These are phyloP conservation scores for Archips xylosteana DNA, from an alignment of 2,888 invertebrate genomes.

Conservation along the genomic window DNA sequence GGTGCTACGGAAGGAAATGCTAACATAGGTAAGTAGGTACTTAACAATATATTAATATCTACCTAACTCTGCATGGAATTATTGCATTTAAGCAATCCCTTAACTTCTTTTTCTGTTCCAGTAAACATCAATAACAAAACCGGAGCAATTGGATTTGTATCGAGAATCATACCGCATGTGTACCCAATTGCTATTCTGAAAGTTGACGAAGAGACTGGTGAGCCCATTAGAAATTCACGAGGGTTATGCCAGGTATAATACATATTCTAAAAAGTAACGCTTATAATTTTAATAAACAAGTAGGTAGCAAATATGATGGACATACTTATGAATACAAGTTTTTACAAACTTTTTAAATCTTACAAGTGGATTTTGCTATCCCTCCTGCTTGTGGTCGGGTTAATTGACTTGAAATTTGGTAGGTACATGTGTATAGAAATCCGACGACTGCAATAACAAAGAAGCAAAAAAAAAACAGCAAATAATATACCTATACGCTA, in stretches of 20 bases:
- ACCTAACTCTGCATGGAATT: not conserved
- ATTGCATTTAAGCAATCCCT: not conserved
- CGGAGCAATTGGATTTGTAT: slow-evolving; percentile 98
- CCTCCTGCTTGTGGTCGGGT: too few species aligned
- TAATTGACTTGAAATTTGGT: too few species aligned
- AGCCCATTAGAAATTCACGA: slow-evolving; percentile 94
- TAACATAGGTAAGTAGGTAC: slow-evolving; percentile 90
- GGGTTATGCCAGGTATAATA: slow-evolving; percentile 91
- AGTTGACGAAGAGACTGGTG: slow-evolving; percentile 95
- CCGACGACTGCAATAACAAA: too few species aligned
- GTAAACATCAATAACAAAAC: slow-evolving; percentile 97
- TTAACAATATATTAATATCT: slow-evolving; percentile 59
- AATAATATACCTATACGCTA: too few species aligned
- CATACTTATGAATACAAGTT: not conserved
- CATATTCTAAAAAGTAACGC: not conserved
- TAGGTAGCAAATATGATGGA: not conserved
- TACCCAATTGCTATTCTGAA: slow-evolving; percentile 98
- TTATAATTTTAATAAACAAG: not conserved
- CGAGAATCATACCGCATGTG: slow-evolving; percentile 93
- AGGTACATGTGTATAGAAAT: too few species aligned
- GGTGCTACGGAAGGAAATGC: slow-evolving; percentile 99
- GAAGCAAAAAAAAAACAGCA: too few species aligned
- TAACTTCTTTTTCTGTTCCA: slow-evolving; percentile 70
- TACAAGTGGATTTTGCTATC: too few species aligned
- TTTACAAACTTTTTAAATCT: not conserved